Percentiles rank a stretch among this genome's conserved stretches.
These are phyloP conservation scores for Didymodactylos carnosus DNA, from an alignment of 2,888 invertebrate genomes.

Conservation along the genomic window DNA sequence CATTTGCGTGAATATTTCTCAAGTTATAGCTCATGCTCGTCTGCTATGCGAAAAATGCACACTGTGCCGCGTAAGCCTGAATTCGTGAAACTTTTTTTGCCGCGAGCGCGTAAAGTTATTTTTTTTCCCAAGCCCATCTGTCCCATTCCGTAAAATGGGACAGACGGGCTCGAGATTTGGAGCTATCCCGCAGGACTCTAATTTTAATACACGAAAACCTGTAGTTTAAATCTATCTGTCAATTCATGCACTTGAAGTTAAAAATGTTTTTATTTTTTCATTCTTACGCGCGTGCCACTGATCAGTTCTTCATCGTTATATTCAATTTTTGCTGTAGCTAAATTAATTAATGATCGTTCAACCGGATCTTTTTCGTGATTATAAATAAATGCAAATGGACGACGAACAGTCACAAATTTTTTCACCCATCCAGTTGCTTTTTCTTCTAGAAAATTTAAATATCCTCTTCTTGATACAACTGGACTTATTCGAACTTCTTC, in stretches of 20 bases:
- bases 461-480: constrained; percentile 82
- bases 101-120: too few relatives aligned
- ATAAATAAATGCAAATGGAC: constrained; percentile 96
- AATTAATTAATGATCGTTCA: constrained; percentile 85
- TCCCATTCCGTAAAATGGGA: too few relatives aligned
- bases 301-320: constrained; percentile 60
- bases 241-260: neutral
- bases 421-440: constrained; percentile 93
- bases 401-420: constrained; percentile 90
- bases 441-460: constrained; percentile 86
- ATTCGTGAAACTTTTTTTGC: too few relatives aligned
- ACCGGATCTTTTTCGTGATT: constrained; percentile 93
- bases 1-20: too few relatives aligned
- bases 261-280: neutral
- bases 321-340: constrained; percentile 92
- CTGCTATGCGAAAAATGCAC: too few relatives aligned
- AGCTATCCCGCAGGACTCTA: too few relatives aligned
- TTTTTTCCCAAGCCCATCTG: too few relatives aligned
- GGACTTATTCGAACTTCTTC: constrained; percentile 85
- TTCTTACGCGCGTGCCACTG: neutral
- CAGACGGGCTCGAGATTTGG: too few relatives aligned
- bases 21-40: too few relatives aligned
- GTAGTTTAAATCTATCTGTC: too few relatives aligned
- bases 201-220: too few relatives aligned
- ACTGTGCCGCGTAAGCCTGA: too few relatives aligned